Evolutionary conservation across 1,140 invertebrate species (phyloP), one percentile per base, ranked within the genome.

Genomic region (Aphaenogaster rudis): DNA sequence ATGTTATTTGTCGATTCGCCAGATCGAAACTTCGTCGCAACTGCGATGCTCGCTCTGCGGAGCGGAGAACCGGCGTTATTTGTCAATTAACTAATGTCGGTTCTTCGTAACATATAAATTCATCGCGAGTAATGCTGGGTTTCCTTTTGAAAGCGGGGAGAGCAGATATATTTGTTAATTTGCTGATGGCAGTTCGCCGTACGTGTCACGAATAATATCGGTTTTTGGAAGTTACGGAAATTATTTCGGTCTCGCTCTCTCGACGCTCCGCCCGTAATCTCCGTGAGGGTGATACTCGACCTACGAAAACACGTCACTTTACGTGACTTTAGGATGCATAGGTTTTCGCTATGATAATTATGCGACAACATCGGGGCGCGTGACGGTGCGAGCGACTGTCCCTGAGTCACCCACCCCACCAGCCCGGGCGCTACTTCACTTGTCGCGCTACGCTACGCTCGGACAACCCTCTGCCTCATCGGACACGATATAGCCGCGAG

Each of bases 291-390:
- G 76, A 42, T 39, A 77, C 21, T 17, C 39, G 74, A 71, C 61
- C 86, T 80, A 63, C 80, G 89, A 81, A 88, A 90, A 88, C 88
- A 82, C 87, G 89, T 90, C 86, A 50, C 50, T 72, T 74, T 74
- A 86, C 81, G 61, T 54, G 50, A 76, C 59, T 82, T 76, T 57
- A 45, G 87, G 57, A 69, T 59, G 77, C 69, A 50, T 71, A 90
- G 88, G 79, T 90, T 87, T 69, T 90, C 88, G 76, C 89, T 86
- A 77, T 86, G 89, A 90, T 90, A 90, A 90, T 90, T 81, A 85
- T 36, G 86, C 76, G 64, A 90, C 86, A 84, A 84, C 89, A 69
- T 90, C 88, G 85, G 74, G 81, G 0, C 64, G 89, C 88, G 86
- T 90, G 89, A 90, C 89, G 85, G 50, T 69, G 61, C 66, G 85